Evolutionary conservation across 30 jellyfish, hydroid and myxozoan genomes (phyloP).

Genomic region (Sanderia malayensis): DNA sequence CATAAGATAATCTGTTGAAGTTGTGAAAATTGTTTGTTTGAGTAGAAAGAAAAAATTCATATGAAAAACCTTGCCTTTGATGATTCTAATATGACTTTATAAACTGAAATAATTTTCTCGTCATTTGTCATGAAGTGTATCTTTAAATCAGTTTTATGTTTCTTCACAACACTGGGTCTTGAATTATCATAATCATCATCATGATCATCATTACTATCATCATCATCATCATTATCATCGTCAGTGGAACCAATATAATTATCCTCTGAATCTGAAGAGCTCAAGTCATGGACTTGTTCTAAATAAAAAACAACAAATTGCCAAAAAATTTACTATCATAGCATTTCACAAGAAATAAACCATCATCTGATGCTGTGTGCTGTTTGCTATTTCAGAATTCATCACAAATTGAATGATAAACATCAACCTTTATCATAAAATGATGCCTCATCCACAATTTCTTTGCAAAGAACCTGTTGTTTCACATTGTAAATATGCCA

Average conservation of each 20-base stretch:
- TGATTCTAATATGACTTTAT: slow-evolving; percentile 26
- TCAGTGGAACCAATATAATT: background rate
- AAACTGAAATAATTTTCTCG: slow-evolving; percentile 10
- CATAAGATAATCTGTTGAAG: background rate
- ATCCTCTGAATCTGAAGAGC: background rate
- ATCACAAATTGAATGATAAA: too few relatives aligned
- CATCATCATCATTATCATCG: background rate
- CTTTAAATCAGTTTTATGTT: slow-evolving; percentile 8
- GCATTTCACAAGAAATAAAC: background rate
- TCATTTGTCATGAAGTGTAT: slow-evolving; percentile 10
- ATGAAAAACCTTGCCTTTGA: slow-evolving; percentile 14
- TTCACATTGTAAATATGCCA: slow-evolving; percentile 60
- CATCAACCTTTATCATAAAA: slow-evolving; percentile 11
- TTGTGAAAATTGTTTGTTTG: background rate
- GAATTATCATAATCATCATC: background rate
- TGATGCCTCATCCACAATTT: slow-evolving; percentile 4
- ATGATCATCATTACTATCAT: background rate
- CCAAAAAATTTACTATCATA: background rate
- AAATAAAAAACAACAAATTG: background rate
- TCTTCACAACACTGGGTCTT: slow-evolving; percentile 2
- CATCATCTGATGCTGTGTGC: background rate
- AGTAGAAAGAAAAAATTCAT: background rate
- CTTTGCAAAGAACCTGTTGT: slow-evolving; percentile 9
- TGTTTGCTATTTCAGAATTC: background rate
- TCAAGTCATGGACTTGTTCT: background rate